phyloP scores from a whole-genome alignment of 2,113 vertebrate genomes.

The Theristicus caerulescens region DNA sequence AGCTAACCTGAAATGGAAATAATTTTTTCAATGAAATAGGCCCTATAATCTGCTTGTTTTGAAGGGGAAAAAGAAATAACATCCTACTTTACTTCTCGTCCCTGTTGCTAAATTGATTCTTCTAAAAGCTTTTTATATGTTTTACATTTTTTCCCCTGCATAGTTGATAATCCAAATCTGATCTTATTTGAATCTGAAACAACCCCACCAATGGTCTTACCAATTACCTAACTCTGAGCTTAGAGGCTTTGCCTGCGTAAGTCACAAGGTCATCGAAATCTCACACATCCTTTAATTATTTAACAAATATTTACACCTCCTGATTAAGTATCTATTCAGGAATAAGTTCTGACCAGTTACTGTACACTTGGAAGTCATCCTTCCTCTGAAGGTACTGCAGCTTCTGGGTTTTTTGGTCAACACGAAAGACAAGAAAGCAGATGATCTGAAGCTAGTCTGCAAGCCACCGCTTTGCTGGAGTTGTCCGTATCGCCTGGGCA shows the following conservation, averaged over 20 bases:
- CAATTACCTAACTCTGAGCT: background rate
- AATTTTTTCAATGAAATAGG: background rate
- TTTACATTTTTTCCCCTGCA: background rate
- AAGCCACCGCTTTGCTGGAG: background rate
- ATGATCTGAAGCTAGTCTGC: background rate
- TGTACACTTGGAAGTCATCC: background rate
- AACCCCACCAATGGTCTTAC: background rate
- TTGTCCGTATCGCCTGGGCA: background rate
- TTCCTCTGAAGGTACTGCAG: background rate
- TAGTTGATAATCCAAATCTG: background rate
- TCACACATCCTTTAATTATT: background rate
- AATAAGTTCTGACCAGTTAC: conserved; percentile 14
- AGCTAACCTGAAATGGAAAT: background rate
- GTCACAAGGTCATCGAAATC: background rate
- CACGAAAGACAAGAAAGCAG: background rate
- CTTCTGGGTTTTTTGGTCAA: background rate
- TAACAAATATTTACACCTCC: conserved; percentile 62
- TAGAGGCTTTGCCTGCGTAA: conserved; percentile 28
- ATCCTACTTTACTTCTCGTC: background rate
- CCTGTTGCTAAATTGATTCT: background rate
- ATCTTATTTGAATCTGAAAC: background rate
- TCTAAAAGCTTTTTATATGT: background rate
- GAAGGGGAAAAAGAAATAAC: background rate
- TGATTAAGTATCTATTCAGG: conserved; percentile 10
- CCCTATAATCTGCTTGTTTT: background rate